phyloP scores from a whole-genome alignment of 2,888 invertebrate genomes.

The Neoascia interrupta region DNA sequence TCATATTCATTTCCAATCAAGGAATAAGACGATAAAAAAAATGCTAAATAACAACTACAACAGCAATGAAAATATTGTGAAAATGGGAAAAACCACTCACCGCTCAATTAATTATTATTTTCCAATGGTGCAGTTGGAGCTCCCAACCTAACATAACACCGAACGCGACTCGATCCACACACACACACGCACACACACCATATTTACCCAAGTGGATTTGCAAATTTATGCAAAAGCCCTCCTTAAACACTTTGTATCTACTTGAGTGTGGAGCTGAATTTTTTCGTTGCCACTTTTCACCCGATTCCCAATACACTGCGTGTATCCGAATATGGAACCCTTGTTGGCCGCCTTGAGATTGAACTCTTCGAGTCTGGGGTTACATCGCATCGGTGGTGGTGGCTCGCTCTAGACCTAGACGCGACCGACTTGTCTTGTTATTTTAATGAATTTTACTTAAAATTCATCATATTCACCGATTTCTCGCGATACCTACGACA shows the following conservation, averaged over 20 bases:
- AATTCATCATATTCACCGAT: constrained; percentile 69
- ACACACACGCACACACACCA: constrained; percentile 21
- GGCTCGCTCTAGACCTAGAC: no score
- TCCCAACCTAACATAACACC: no score
- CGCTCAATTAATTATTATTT: constrained; percentile 70
- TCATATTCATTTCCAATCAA: constrained; percentile 53
- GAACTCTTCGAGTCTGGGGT: constrained; percentile 28
- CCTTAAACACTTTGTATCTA: constrained; percentile 65
- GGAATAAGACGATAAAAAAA: background rate
- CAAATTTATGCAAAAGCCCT: constrained; percentile 68
- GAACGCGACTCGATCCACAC: background rate
- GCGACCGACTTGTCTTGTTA: constrained; percentile 46
- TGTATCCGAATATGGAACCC: constrained; percentile 28
- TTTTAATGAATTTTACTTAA: constrained; percentile 68
- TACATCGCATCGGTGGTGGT: no score
- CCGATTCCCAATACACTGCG: constrained; percentile 21
- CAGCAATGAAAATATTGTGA: constrained; percentile 59
- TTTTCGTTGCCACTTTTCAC: no score
- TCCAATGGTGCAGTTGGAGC: constrained; percentile 52
- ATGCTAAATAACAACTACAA: constrained; percentile 37
- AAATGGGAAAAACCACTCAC: constrained; percentile 68
- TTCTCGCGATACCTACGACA: constrained; percentile 28
- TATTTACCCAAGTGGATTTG: constrained; percentile 51
- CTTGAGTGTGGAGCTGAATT: no score
- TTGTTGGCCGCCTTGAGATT: constrained; percentile 5